Conservation (phyloP, 2,797 vertebrate genomes). For the Pseudochaenichthys georgianus region DNA sequence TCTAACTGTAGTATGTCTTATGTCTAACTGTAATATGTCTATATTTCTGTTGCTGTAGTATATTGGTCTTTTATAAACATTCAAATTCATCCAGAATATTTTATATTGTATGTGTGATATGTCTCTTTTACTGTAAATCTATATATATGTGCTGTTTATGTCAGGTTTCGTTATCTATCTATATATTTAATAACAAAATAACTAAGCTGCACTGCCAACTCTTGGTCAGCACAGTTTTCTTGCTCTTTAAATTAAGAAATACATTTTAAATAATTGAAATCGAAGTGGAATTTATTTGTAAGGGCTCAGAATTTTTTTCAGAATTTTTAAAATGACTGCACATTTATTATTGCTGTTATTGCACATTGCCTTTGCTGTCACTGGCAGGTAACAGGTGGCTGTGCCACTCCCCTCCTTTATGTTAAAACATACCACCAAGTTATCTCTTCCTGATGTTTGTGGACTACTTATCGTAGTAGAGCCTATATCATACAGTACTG, state of each 20-base stretch:
- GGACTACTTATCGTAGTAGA: not conserved
- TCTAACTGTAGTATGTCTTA: too few species aligned
- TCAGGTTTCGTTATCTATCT: too few species aligned
- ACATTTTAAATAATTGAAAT: not conserved
- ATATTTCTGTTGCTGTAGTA: too few species aligned
- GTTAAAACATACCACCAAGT: slow-evolving; percentile 10
- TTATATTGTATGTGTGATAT: too few species aligned
- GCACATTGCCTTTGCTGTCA: slow-evolving; percentile 11
- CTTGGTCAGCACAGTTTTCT: not conserved
- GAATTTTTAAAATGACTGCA: not conserved
- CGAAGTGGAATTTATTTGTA: not conserved
- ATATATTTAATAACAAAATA: not conserved
- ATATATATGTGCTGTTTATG: too few species aligned
- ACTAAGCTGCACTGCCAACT: not conserved
- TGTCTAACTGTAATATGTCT: too few species aligned
- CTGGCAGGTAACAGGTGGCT: not conserved
- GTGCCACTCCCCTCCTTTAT: slow-evolving; percentile 43
- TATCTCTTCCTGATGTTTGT: slow-evolving; percentile 4
- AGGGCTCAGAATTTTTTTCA: not conserved
- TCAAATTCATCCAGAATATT: too few species aligned
- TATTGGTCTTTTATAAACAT: too few species aligned
- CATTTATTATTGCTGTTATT: not conserved
- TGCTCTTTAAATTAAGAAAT: not conserved
- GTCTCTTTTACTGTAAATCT: too few species aligned
- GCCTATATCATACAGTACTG: too few species aligned